Evolutionary conservation across 2,797 vertebrate species (phyloP), one percentile per base, ranked within the genome.

Genomic region (Crax fasciolata): DNA sequence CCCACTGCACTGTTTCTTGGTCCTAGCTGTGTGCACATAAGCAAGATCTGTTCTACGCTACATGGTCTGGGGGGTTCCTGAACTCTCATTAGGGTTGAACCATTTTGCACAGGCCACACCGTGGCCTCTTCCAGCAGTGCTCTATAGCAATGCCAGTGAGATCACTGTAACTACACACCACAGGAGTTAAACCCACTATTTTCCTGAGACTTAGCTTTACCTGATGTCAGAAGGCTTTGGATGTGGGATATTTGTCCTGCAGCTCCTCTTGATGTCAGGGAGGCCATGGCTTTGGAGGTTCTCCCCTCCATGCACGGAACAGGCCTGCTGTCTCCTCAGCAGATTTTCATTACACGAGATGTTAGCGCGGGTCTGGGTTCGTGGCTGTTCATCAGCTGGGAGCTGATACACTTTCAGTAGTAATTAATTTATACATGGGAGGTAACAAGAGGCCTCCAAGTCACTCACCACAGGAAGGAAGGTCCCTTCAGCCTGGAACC

Each of bases 291-390:
- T 91, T 68, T 51, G 41, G 38, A 28, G 86, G 66, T 10, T 4
- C 57, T 25, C 11, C 32, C 20, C 13, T 43, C 15, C 43, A 35
- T 7, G 18, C 0, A 0, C 24, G 44, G 2, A 9, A 23, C 16
- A 24, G 25, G 11, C 30, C 62, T 4, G 6, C 12, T 14, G n/a
- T 30, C 16, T 43, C 54, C 11, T 3, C 2, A 46, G 43, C 19
- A 27, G 46, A 6, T 72, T 28, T 44, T 23, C 23, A 3, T 6
- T 35, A 3, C 0, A 0, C 1, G 0, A 27, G 32, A 54, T 21
- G 13, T 25, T 51, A 54, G 55, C 11, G 5, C n/a, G 38, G 65
- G 30, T 52, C 43, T 44, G 59, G 32, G 14, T 7, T n/a, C 9
- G 35, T 51, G 58, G 46, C 23, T 27, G 17, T 11, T 18, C 15